Base-by-base conservation (phyloP, 2,113 vertebrate genomes). In the Dasyprocta punctata region DNA sequence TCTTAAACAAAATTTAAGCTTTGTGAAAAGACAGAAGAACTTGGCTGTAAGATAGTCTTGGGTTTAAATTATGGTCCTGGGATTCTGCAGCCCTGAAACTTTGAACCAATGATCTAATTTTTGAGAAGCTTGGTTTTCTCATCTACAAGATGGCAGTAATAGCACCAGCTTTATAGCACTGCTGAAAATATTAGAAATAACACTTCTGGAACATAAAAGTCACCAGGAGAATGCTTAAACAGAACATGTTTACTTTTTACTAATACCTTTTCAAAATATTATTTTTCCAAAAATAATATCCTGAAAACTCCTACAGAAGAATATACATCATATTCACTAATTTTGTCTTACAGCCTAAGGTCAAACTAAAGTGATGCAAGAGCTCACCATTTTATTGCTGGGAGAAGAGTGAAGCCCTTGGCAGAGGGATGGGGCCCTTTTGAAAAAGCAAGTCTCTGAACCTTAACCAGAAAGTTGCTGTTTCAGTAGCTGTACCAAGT, bases 111-210 rank as follows among this genome's bases (percentile, higher is more conserved):
- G 61, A 87, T 41, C 56, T 58, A 93, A 89, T 3, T 89, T 84
- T 38, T 61, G 54, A 89, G 30, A 89, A 89, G 47, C 56, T 84
- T 41, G 44, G 54, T 94, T 94, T 85, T 93, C 36, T 92, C 56
- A 20, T 84, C 60, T 94, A 75, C 58, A 81, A 86, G 80, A 85
- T 13, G 12, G 44, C 36, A 95, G n/a, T 77, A 36, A 96, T 16
- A 69, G 22, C 19, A 63, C 7, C 41, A 73, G n/a, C 24, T 83
- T 92, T 36, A 75, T 1, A 47, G 52, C 52, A 61, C 38, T 94
- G 54, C 33, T 30, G 38, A 85, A 87, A 86, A 90, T 54, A 86
- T 28, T n/a, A 89, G 63, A 93, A 80, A 92, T 30, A 71, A 90
- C 78, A 75, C 11, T 94, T 63, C 14, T 26, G 60, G 22, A 22